Base-by-base conservation (phyloP, 2,888 invertebrate genomes). In the Aspidapion aeneum region DNA sequence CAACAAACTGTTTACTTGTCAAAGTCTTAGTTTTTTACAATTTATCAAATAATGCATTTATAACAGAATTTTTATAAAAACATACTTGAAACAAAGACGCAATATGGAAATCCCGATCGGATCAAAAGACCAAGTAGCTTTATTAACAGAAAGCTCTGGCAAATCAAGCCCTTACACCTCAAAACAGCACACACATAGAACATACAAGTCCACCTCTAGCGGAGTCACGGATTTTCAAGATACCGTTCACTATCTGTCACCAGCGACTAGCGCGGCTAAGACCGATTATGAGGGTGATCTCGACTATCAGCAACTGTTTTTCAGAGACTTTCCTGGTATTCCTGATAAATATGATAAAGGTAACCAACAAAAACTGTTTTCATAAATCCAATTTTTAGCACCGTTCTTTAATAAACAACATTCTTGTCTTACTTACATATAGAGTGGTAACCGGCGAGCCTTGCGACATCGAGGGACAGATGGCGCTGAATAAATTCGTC, bases 201-300 rank as follows among this genome's bases (percentile, higher is more conserved):
- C 62, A 49, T 59, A 62, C n/a, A 55, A 49, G 5, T 21, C 16
- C 7, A 59, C 56, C 18, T 56, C 65, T 21, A 62, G 57, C 57
- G 22, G 51, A 35, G 64, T 63, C 12, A 35, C 35, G 35, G 35
- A 35, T 35, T 35, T 35, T 35, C 35, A 35, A 35, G 35, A 35
- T 35, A 77, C 77, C 0, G 67, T 78, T 12, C 79, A 79, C 63
- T 78, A 77, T 63, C 63, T 78, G 51, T 78, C 78, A 0, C 79
- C 78, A 9, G 75, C 75, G 1, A 68, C 75, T 49, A 75, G 77
- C 1, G 64, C 70, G 48, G 71, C 74, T 1, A 63, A 70, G 22
- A 72, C 76, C 0, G 72, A 72, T 59, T 67, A 70, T 57, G 78
- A 78, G 68, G 77, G 75, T 9, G 76, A 76, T 64, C 65, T 70